Evolutionary conservation across 1,140 invertebrate genomes (phyloP).

Genomic region (Drosophila simulans): DNA sequence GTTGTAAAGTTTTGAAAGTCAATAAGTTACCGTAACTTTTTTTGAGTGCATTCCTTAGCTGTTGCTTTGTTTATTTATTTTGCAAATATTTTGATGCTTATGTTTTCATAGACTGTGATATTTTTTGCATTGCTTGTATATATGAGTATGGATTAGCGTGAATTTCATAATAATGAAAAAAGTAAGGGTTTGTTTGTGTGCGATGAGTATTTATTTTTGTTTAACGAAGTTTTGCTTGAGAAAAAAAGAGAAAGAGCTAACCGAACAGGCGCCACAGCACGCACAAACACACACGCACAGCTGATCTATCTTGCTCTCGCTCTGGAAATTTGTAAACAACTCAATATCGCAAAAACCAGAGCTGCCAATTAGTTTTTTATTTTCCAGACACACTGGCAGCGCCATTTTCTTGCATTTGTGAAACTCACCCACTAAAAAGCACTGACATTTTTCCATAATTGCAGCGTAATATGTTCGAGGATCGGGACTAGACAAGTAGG

Average conservation of each 20-base stretch:
- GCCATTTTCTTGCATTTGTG: slow-evolving; percentile 66
- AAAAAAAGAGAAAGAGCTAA: slow-evolving; percentile 1
- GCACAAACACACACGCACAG: slow-evolving; percentile 38
- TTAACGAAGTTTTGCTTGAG: slow-evolving; percentile 19
- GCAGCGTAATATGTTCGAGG: slow-evolving; percentile 45
- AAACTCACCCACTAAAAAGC: slow-evolving; percentile 50
- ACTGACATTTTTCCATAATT: slow-evolving; percentile 26
- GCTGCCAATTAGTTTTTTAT: slow-evolving; percentile 54
- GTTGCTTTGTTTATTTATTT: slow-evolving; percentile 45
- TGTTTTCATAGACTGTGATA: slow-evolving; percentile 17
- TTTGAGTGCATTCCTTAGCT: slow-evolving; percentile 20
- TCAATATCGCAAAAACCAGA: slow-evolving; percentile 46
- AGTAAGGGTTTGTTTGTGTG: slow-evolving; percentile 15
- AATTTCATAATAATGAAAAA: slow-evolving; percentile 40
- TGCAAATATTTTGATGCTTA: slow-evolving; percentile 25
- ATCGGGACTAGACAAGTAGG: slow-evolving; percentile 12
- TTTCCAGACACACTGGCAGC: slow-evolving; percentile 63
- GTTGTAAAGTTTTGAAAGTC: slow-evolving; percentile 42
- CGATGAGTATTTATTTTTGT: slow-evolving; percentile 19
- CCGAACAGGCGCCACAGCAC: slow-evolving; percentile 7
- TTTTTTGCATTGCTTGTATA: background rate
- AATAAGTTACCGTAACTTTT: slow-evolving; percentile 5
- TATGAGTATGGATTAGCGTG: slow-evolving; percentile 1
- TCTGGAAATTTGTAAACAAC: slow-evolving; percentile 73
- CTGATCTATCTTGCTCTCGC: slow-evolving; percentile 29